Evolutionary conservation across 2,797 vertebrate species (phyloP), one percentile per base, ranked within the genome.

Genomic region (Coccyzus lansbergi): DNA sequence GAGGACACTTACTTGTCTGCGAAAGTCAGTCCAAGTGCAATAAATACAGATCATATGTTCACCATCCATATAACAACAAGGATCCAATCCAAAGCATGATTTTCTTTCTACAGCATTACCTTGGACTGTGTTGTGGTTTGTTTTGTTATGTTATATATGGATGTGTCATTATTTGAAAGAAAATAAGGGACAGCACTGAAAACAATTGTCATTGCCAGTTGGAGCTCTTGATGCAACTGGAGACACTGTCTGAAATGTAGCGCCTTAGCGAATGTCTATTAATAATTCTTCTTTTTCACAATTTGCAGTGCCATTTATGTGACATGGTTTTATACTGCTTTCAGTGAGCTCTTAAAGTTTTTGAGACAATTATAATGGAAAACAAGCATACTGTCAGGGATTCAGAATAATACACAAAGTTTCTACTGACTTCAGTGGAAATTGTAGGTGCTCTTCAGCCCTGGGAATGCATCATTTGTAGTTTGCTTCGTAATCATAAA

Each of bases 11-110:
- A 85, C 9, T 92, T 4, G 44, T 91, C 92, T 86, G 48, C 1
- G 0, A 56, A 51, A 67, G 86, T 76, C 89, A 85, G 69, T 59
- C 85, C 93, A 90, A 93, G 56, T 28, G 48, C 79, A 91, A 67
- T 91, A 93, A 95, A 84, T 96, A 91, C 51, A 76, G 92, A 92
- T 95, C 84, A 95, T 92, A 29, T 82, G 79, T 75, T 95, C 92
- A 74, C 89, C 77, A 59, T 72, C 80, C 83, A 64, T 64, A 83
- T 26, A 92, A 67, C 17, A 91, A 81, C 38, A 83, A 83, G 59
- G 40, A 67, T 82, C 80, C 84, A 69, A 91, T 89, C 69, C 79
- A 86, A 92, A 92, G 55, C 28, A 64, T 63, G 24, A 78, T 95
- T 94, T 76, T 79, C 65, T 86, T 94, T 95, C 74, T 74, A 5